Evolutionary conservation across 2,888 invertebrate genomes (phyloP).

Genomic region (Rosalia funebris): DNA sequence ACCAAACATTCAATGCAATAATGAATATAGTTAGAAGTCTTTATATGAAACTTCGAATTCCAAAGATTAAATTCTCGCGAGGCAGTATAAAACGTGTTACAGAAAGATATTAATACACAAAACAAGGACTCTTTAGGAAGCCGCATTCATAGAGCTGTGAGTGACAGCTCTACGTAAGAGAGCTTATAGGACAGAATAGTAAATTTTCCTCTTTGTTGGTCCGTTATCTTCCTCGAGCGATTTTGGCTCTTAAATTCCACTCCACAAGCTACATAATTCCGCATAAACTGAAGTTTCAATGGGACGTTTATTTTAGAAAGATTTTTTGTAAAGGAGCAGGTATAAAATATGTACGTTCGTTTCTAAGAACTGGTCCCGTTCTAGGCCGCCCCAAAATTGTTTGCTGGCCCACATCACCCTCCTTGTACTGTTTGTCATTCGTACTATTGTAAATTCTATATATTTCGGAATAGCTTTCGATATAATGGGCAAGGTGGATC

Average conservation of each 20-base stretch:
- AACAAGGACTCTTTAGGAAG: conserved; percentile 18
- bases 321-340: conserved; percentile 25
- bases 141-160: conserved; percentile 16
- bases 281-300: too few species aligned
- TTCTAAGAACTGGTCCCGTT: conserved; percentile 16
- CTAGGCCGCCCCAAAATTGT: conserved; percentile 23
- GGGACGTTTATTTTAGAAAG: conserved; percentile 15
- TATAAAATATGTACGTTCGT: conserved; percentile 18
- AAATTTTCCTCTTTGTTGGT: conserved; percentile 18
- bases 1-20: neutral
- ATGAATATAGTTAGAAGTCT: neutral
- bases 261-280: conserved; percentile 12
- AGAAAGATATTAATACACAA: conserved; percentile 14
- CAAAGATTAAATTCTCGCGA: neutral
- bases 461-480: neutral
- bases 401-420: conserved; percentile 1
- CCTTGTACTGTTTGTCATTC: conserved; percentile 10
- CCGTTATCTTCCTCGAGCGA: neutral
- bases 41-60: neutral
- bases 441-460: conserved; percentile 3
- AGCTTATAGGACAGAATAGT: conserved; percentile 20
- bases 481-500: neutral
- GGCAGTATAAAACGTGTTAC: neutral
- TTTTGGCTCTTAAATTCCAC: neutral
- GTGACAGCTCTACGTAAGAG: conserved; percentile 23